Evolutionary conservation across 2,113 vertebrate species (phyloP).

Genomic region (Cavia porcellus): DNA sequence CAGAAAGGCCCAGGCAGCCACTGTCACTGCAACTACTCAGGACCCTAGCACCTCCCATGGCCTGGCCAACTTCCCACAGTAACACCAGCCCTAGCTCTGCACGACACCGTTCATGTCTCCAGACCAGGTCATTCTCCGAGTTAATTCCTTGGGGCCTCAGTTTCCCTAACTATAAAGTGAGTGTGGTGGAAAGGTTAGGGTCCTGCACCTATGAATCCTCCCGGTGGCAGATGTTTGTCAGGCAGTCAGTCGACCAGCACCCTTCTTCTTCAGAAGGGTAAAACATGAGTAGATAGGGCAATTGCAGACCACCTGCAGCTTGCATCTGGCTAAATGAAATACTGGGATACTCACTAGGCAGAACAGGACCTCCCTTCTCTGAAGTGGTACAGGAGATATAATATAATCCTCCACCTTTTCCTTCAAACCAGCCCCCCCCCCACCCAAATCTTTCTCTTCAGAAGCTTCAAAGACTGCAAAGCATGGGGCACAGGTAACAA

Average conservation of each 20-base stretch:
- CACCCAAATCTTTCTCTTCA: background rate
- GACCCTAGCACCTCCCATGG: background rate
- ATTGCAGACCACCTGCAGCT: background rate
- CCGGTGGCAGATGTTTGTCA: background rate
- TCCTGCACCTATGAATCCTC: background rate
- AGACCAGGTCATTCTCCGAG: slow-evolving; percentile 14
- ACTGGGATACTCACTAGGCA: background rate
- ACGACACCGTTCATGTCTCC: background rate
- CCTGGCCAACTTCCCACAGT: background rate
- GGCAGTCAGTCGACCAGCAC: background rate
- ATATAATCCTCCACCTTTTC: background rate
- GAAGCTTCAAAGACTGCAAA: background rate
- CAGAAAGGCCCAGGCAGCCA: background rate
- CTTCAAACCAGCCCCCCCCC: background rate
- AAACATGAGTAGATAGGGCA: background rate
- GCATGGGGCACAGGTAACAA: background rate
- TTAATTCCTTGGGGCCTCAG: slow-evolving; percentile 33
- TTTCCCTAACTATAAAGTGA: slow-evolving; percentile 38
- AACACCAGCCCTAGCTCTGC: background rate
- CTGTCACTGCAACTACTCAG: background rate
- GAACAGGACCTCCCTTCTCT: slow-evolving; percentile 4
- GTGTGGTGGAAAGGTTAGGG: background rate
- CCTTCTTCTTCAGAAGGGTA: background rate
- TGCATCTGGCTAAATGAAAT: background rate
- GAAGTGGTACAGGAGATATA: background rate